Percentiles rank a stretch among this genome's conserved stretches.
These are phyloP conservation scores for Cacoxenus indagator DNA, from an alignment of 2,888 invertebrate genomes.

Conservation along the genomic window DNA sequence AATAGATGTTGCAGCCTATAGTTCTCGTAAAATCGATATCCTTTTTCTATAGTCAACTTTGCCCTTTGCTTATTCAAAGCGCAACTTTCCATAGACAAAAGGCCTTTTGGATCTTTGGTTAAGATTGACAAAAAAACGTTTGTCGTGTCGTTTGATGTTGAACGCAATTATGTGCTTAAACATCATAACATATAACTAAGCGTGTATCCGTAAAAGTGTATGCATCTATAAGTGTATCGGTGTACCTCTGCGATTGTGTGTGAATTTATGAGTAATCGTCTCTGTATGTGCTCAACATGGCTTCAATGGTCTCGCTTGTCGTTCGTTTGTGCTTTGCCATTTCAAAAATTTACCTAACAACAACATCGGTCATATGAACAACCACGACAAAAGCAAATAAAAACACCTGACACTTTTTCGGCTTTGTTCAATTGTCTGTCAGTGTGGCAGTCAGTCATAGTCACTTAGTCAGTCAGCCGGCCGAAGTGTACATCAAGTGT, in stretches of 20 bases:
- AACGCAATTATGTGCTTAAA: not conserved
- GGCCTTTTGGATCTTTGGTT: too few relatives aligned
- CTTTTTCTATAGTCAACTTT: too few relatives aligned
- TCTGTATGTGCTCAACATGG: conserved; percentile 14
- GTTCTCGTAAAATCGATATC: too few relatives aligned
- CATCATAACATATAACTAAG: not conserved
- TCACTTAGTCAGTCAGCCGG: not conserved
- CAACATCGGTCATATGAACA: conserved; percentile 5
- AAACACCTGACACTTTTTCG: conserved; percentile 9
- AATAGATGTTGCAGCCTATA: too few relatives aligned
- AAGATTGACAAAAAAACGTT: too few relatives aligned
- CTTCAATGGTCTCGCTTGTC: not conserved
- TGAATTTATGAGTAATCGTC: not conserved
- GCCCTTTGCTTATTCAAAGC: too few relatives aligned
- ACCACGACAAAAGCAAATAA: conserved; percentile 2
- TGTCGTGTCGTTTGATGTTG: too few relatives aligned
- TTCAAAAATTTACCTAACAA: not conserved
- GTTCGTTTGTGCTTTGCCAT: not conserved
- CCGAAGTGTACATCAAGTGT: conserved; percentile 7
- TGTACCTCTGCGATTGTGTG: not conserved
- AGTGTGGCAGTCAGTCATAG: not conserved
- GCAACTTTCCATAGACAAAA: too few relatives aligned
- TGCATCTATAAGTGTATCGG: not conserved
- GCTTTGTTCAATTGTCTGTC: not conserved
- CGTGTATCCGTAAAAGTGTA: not conserved